Conservation (phyloP, 2,888 invertebrate species). For the Loripinus fragilis region DNA sequence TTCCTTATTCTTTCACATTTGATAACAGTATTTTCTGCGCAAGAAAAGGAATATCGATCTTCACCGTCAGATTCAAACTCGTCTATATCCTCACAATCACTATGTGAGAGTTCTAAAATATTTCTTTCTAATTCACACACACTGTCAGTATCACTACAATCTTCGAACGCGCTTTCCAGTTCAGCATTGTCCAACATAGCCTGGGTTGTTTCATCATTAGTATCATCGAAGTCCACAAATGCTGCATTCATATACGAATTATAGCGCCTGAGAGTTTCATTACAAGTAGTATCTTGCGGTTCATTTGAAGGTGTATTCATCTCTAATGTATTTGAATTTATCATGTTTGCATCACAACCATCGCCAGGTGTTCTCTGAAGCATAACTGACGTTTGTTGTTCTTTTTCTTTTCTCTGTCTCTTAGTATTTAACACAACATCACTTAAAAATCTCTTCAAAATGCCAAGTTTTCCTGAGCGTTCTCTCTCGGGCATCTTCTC, state of each 20-base stretch:
- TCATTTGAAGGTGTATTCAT: not conserved
- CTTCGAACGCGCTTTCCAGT: constrained; percentile 27
- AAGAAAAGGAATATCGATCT: not conserved
- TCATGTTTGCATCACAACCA: not conserved
- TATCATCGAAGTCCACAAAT: not conserved
- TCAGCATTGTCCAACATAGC: no score
- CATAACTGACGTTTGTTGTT: not conserved
- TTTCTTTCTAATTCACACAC: constrained; percentile 43
- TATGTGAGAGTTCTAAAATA: constrained; percentile 11
- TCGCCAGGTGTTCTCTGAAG: not conserved
- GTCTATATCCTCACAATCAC: not conserved
- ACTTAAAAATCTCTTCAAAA: not conserved
- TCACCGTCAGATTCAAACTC: not conserved
- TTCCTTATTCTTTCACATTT: constrained; percentile 1
- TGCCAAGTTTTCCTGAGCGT: not conserved
- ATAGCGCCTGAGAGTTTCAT: not conserved
- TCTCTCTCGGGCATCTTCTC: not conserved
- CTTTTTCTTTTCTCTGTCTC: not conserved
- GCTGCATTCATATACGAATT: not conserved
- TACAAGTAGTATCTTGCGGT: not conserved
- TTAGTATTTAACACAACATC: not conserved
- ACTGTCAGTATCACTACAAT: constrained; percentile 32
- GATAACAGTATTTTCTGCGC: not conserved
- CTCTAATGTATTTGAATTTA: no score
- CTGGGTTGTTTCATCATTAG: not conserved